Conservation (phyloP, 2,888 invertebrate genomes). For the Liodrosophila aerea region DNA sequence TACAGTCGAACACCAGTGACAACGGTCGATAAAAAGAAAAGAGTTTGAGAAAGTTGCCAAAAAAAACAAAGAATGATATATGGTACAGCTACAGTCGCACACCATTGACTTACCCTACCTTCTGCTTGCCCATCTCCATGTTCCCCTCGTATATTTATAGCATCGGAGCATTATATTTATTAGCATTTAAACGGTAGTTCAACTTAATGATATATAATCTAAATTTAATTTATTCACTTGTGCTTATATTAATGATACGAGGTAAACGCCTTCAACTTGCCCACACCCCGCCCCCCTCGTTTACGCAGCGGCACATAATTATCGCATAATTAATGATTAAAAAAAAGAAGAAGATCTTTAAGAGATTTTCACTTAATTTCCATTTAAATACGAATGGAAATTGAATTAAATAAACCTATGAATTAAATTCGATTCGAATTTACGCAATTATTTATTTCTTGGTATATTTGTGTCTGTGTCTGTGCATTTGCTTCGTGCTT, state of each 20-base stretch:
- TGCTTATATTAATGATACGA: conserved; percentile 12
- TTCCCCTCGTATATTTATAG: no score
- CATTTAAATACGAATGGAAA: not conserved
- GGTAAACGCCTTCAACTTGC: conserved; percentile 36
- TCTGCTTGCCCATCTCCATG: no score
- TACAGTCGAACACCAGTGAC: not conserved
- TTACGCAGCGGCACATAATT: conserved; percentile 41
- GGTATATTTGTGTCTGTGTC: conserved; percentile 8
- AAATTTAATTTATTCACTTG: conserved; percentile 32
- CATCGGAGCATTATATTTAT: no score
- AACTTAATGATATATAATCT: conserved; percentile 37
- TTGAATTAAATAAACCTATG: conserved; percentile 60
- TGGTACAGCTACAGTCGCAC: no score
- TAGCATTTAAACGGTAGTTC: conserved; percentile 12
- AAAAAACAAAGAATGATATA: no score
- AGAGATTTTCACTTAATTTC: conserved; percentile 69
- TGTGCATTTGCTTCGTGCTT: conserved; percentile 44
- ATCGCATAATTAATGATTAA: conserved; percentile 15
- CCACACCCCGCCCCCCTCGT: not conserved
- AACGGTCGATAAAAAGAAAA: no score
- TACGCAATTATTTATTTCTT: conserved; percentile 62
- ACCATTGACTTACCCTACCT: no score
- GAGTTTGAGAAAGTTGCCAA: no score
- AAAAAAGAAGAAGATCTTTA: conserved; percentile 1
- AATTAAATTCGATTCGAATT: conserved; percentile 52